Evolutionary conservation across 2,797 vertebrate species (phyloP).

Genomic region (Eidolon dupreanum): DNA sequence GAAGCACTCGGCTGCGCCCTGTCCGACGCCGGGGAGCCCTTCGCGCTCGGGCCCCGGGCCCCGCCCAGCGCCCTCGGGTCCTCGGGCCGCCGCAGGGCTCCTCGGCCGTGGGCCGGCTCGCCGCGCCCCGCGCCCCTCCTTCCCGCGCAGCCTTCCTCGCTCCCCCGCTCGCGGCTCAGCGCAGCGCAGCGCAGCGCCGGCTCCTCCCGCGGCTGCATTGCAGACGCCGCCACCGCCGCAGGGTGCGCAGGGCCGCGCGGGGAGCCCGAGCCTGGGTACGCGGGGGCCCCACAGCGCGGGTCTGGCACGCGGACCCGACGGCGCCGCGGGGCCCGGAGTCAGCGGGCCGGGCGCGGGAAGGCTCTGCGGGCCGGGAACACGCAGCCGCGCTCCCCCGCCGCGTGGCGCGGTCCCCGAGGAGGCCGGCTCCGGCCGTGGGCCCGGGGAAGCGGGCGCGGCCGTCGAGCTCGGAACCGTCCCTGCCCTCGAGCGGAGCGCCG

Average conservation of each 20-base stretch:
- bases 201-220: constrained; percentile 74
- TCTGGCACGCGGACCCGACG: constrained; percentile 45
- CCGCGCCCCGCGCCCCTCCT: constrained; percentile 60
- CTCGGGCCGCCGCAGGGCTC: neutral
- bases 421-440: neutral
- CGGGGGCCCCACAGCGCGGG: neutral
- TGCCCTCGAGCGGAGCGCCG: neutral
- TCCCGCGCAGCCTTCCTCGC: constrained; percentile 79
- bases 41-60: neutral
- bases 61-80: neutral
- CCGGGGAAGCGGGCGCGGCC: neutral
- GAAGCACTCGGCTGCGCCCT: neutral
- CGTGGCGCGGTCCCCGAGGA: neutral
- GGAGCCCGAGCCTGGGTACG: neutral
- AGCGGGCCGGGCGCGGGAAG: neutral
- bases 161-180: constrained; percentile 78
- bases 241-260: constrained; percentile 28
- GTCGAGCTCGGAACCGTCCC: neutral
- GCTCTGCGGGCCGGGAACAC: fast-evolving
- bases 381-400: neutral
- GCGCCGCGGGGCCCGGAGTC: neutral
- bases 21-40: neutral
- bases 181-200: constrained; percentile 20
- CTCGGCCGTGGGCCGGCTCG: constrained; percentile 18
- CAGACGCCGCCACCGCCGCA: constrained; percentile 58